Conservation (phyloP, 2,888 invertebrate species). For the Brachyopa scutellaris region DNA sequence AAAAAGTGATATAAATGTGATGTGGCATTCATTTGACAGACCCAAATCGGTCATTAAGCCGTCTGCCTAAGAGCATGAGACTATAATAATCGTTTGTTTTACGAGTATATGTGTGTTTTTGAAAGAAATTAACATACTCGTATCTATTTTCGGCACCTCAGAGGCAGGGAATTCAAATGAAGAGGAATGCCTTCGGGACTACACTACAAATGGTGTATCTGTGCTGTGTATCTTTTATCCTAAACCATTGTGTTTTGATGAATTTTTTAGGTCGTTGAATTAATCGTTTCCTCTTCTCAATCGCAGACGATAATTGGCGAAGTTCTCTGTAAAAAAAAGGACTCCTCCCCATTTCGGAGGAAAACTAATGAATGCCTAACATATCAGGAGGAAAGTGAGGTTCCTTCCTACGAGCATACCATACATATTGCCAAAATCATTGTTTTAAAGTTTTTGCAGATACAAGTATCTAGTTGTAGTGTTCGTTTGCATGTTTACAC, state of each 20-base stretch:
- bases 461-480: no score
- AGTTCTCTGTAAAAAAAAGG: not conserved
- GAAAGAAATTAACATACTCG: no score
- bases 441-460: no score
- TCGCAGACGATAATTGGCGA: not conserved
- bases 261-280: not conserved
- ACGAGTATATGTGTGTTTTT: no score
- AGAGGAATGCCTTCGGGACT: not conserved
- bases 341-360: not conserved
- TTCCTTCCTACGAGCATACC: no score
- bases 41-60: conserved; percentile 57
- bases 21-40: conserved; percentile 65
- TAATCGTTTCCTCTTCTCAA: conserved; percentile 22
- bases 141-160: conserved; percentile 46
- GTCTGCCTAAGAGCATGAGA: conserved; percentile 8
- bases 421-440: no score
- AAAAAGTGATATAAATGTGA: conserved; percentile 62
- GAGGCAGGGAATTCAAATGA: conserved; percentile 5
- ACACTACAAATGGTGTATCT: not conserved
- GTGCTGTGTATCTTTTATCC: not conserved
- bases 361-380: no score
- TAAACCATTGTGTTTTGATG: not conserved
- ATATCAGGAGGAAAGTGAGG: no score
- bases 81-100: conserved; percentile 29
- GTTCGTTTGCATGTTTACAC: conserved; percentile 21